Evolutionary conservation across 1,140 invertebrate species (phyloP), one percentile per base, ranked within the genome.

Genomic region (Mylabris phalerata): DNA sequence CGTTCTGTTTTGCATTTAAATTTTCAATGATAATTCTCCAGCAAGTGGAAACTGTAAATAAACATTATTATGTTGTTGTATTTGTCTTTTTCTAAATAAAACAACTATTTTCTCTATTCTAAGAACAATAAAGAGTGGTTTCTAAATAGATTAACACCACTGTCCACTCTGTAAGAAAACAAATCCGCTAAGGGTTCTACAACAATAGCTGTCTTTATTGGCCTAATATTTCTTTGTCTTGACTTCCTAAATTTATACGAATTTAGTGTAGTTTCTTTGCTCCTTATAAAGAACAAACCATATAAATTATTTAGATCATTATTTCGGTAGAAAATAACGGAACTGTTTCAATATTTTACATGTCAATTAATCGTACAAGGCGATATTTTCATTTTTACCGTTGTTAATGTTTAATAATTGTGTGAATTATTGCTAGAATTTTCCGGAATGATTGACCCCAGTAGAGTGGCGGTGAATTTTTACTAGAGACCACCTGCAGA

Each of bases 171-270:
- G 43, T 46, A 54, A 54, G 46, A 45, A 54, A 54, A 54, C 51
- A 54, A 54, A 54, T 54, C 51, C 42, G 39, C 19, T 38, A 45
- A 26, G 42, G 51, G 51, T 54, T 54, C 46, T 25, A 27, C 51
- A 54, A 54, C 51, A 54, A 54, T 54, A 54, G 51, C 51, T 43
- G 39, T 45, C 46, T 54, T 54, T 54, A 54, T 54, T 54, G 51
- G 51, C 10, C 43, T 54, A 54, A 54, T 54, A 54, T 45, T 54
- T 54, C 51, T 54, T 54, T 54, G 51, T 54, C 51, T 54, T 45
- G 51, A 13, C 51, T 54, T 45, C 39, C 24, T n/a, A 46, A 54
- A 54, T 54, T 54, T 54, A 54, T 54, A 54, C 51, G 51, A 54
- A 54, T 54, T 54, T 46, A 54, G 41, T 54, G 46, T 54, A 54